Percentiles rank a stretch among this genome's conserved stretches.
Evolutionary conservation across 1,140 invertebrate species (phyloP).

Genomic region (Pomacea maculata): DNA sequence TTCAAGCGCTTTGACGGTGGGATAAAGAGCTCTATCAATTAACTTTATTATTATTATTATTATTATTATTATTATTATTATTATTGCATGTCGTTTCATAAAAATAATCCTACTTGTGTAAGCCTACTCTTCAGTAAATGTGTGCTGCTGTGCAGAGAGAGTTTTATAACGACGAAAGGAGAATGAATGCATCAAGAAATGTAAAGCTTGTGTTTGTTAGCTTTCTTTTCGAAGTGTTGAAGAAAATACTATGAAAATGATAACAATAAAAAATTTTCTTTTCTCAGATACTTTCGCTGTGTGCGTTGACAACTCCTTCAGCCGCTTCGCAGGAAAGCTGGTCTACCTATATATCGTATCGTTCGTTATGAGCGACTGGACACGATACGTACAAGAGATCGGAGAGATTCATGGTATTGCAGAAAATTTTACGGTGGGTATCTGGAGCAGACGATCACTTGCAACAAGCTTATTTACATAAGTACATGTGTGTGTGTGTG

Average conservation of each 20-base stretch:
- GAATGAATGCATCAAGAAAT: too few relatives aligned
- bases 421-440: slow-evolving; percentile 82
- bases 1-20: too few relatives aligned
- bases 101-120: too few relatives aligned
- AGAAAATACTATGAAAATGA: neutral
- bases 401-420: slow-evolving; percentile 87
- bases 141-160: too few relatives aligned
- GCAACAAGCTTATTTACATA: neutral
- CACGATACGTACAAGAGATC: slow-evolving; percentile 88
- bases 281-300: slow-evolving; percentile 77
- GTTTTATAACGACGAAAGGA: too few relatives aligned
- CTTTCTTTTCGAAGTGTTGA: neutral
- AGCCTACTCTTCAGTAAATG: too few relatives aligned
- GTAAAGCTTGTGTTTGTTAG: neutral
- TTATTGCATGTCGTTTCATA: too few relatives aligned
- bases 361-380: slow-evolving; percentile 92
- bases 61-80: too few relatives aligned
- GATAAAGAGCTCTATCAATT: too few relatives aligned
- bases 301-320: slow-evolving; percentile 95
- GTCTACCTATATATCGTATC: slow-evolving; percentile 94
- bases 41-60: too few relatives aligned
- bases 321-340: slow-evolving; percentile 88
- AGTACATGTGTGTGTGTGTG: neutral
- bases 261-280: neutral
- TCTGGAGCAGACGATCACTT: neutral